phyloP scores from a whole-genome alignment of 92 coral and sea anemone species.

The Zoanthus solanderi region DNA sequence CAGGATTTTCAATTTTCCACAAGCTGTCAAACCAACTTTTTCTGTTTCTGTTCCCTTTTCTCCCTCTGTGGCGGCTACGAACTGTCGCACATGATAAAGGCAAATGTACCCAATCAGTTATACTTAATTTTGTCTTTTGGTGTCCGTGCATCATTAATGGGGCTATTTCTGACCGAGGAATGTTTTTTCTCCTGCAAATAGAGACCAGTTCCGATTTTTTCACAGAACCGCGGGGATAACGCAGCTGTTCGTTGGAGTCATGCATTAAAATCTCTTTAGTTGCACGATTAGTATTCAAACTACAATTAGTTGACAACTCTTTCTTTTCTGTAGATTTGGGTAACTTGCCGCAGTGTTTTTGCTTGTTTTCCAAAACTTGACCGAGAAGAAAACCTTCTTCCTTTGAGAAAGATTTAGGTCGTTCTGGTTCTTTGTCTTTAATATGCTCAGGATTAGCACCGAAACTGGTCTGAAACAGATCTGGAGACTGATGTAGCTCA shows the following conservation, averaged over 20 bases:
- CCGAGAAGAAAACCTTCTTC: background rate
- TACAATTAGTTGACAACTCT: background rate
- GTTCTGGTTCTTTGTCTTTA: too few relatives aligned
- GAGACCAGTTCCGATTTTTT: background rate
- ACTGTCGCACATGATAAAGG: background rate
- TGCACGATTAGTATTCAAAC: background rate
- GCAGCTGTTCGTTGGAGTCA: background rate
- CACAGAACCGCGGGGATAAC: background rate
- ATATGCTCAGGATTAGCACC: too few relatives aligned
- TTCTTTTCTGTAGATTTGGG: background rate
- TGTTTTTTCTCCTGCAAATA: background rate
- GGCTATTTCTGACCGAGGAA: background rate
- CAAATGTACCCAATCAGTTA: background rate
- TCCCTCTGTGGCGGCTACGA: conserved; percentile 12
- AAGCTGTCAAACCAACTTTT: conserved; percentile 23
- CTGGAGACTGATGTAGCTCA: too few relatives aligned
- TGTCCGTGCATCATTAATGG: background rate
- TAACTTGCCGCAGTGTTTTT: background rate
- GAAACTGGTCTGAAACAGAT: too few relatives aligned
- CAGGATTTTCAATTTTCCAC: background rate
- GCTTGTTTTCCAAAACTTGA: background rate
- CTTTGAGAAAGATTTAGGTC: background rate
- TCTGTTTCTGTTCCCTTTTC: conserved; percentile 9
- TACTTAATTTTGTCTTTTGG: background rate
- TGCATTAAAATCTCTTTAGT: background rate